A percentile compares a stretch with the other conserved stretches of the same genome.
Evolutionary conservation across 2,888 invertebrate genomes (phyloP).

Genomic region (Oscheius sp.): DNA sequence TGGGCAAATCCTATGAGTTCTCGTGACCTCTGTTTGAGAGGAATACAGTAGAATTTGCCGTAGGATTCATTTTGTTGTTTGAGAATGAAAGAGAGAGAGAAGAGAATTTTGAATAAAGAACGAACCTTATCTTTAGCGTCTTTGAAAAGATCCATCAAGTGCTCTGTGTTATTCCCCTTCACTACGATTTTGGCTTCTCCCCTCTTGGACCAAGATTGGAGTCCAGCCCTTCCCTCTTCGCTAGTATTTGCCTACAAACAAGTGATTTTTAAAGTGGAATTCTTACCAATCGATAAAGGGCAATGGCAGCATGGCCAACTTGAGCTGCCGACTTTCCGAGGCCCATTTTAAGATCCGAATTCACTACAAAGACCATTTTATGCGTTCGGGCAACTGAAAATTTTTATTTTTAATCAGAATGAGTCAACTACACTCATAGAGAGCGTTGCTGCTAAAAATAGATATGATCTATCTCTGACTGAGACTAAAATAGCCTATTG

Average conservation of each 20-base stretch:
- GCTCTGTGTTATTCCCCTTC: constrained; percentile 72
- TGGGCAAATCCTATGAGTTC: no score
- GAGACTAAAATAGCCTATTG: no score
- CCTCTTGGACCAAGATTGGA: constrained; percentile 41
- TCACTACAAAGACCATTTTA: constrained; percentile 79
- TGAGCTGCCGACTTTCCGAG: constrained; percentile 77
- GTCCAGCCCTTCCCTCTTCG: constrained; percentile 40
- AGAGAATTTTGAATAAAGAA: neutral
- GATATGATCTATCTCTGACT: no score
- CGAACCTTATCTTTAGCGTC: constrained; percentile 69
- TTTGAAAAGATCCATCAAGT: constrained; percentile 72
- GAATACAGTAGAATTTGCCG: no score
- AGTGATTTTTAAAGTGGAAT: neutral
- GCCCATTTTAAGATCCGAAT: constrained; percentile 77
- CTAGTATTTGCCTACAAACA: constrained; percentile 40
- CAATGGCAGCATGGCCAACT: constrained; percentile 76
- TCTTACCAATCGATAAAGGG: constrained; percentile 74
- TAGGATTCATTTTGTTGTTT: no score
- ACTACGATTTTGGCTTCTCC: constrained; percentile 64
- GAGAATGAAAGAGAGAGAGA: no score
- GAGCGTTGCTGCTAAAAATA: no score
- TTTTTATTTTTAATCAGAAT: no score
- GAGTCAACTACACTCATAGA: no score
- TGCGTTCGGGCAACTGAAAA: constrained; percentile 66
- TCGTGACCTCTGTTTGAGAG: no score